Conservation (phyloP, 37 sponge, comb jelly and placozoan genomes). For the Aplysina aerophoba region DNA sequence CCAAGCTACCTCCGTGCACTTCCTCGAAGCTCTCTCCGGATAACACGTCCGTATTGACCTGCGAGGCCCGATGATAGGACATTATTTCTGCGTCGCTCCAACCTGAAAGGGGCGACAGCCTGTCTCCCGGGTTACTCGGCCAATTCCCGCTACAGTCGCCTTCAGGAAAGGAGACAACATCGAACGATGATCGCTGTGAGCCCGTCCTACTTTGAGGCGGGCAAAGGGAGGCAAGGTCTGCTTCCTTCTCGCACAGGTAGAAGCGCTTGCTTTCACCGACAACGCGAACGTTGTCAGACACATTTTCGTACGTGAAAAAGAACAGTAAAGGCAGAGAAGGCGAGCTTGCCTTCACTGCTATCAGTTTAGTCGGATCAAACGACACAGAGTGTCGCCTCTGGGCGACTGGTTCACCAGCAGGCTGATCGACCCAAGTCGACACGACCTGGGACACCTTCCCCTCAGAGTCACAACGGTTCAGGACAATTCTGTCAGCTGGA, state of each 20-base stretch:
- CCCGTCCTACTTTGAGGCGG: neutral
- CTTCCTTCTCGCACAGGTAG: neutral
- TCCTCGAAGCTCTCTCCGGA: neutral
- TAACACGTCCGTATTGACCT: neutral
- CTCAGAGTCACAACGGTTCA: neutral
- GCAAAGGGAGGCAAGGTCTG: neutral
- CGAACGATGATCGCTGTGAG: neutral
- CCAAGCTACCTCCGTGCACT: no score
- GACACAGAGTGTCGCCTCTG: neutral
- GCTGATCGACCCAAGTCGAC: neutral
- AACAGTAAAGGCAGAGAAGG: neutral
- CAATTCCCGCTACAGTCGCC: neutral
- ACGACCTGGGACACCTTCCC: neutral
- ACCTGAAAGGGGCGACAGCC: neutral
- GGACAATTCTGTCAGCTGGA: neutral
- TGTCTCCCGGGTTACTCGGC: neutral
- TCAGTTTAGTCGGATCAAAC: neutral
- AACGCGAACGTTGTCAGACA: neutral
- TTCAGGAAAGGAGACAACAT: slow-evolving; percentile 9
- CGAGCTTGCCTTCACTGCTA: neutral
- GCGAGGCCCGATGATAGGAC: neutral
- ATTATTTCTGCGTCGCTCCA: slow-evolving; percentile 1
- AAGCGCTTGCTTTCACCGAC: neutral
- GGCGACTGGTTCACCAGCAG: neutral
- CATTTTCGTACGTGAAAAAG: neutral